Evolutionary conservation across 2,113 vertebrate species (phyloP).

Genomic region (Chionomys nivalis): DNA sequence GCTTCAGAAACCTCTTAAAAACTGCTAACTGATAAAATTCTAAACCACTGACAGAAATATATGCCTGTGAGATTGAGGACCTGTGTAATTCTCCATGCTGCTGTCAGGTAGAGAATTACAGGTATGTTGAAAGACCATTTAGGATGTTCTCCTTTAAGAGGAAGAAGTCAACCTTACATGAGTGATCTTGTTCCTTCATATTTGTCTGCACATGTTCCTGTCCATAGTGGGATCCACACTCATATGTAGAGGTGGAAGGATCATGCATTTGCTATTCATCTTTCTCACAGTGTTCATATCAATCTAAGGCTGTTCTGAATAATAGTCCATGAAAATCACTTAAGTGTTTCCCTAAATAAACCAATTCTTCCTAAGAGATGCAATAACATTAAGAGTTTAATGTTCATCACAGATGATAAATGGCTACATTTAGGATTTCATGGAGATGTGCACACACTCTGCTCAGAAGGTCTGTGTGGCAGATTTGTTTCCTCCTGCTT

Average conservation of each 20-base stretch:
- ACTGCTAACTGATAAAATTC: not conserved
- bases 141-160: not conserved
- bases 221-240: not conserved
- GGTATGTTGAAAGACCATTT: not conserved
- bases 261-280: no score
- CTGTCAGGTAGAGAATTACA: not conserved
- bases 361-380: not conserved
- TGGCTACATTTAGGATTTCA: not conserved
- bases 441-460: not conserved
- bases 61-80: rapidly evolving
- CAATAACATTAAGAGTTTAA: not conserved
- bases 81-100: rapidly evolving
- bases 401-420: not conserved
- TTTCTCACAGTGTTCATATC: not conserved
- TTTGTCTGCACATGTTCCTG: no score
- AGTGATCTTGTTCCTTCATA: rapidly evolving
- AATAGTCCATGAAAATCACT: not conserved
- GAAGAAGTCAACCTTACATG: not conserved
- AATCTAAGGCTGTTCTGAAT: not conserved
- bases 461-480: not conserved
- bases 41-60: not conserved
- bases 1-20: not conserved
- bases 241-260: rapidly evolving
- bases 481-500: not conserved
- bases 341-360: not conserved